These are phyloP conservation scores for Nemurella pictetii DNA, from an alignment of 2,888 invertebrate species.

Conservation along the genomic window DNA sequence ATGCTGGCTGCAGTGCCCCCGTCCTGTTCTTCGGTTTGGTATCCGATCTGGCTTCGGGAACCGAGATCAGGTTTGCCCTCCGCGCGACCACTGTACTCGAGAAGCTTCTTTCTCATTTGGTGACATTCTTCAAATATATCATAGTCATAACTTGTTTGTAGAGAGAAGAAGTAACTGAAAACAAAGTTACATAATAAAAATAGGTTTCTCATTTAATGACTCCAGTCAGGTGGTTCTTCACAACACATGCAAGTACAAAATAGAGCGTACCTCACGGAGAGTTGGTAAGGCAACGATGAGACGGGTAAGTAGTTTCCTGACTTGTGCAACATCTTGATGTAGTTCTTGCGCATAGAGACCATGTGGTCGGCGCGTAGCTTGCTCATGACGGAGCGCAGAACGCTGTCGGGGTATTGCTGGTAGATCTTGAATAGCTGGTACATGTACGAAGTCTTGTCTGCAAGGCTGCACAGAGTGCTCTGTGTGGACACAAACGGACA, in stretches of 20 bases:
- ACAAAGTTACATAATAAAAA: background rate
- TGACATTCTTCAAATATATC: constrained; percentile 53
- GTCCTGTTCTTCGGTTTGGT: constrained; percentile 52
- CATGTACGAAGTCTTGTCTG: constrained; percentile 65
- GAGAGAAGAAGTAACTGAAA: constrained; percentile 52
- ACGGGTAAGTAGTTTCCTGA: constrained; percentile 54
- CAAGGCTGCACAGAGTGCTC: constrained; percentile 64
- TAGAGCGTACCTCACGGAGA: constrained; percentile 49
- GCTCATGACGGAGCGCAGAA: constrained; percentile 62
- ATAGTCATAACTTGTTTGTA: constrained; percentile 56
- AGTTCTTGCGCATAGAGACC: constrained; percentile 58
- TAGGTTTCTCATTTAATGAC: background rate
- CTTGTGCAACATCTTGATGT: constrained; percentile 51
- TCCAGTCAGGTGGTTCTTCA: background rate
- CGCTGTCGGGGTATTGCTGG: constrained; percentile 68
- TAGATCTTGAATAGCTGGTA: constrained; percentile 72
- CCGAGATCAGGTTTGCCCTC: background rate
- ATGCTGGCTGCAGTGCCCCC: constrained; percentile 57
- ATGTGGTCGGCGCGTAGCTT: constrained; percentile 63
- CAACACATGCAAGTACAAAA: constrained; percentile 45
- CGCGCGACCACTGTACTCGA: constrained; percentile 29
- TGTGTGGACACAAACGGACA: no score
- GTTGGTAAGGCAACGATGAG: constrained; percentile 57
- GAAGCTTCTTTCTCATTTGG: constrained; percentile 46
- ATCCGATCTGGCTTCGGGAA: constrained; percentile 41